Percentiles rank a stretch among this genome's conserved stretches.
Evolutionary conservation across 2,797 vertebrate genomes (phyloP).

Genomic region (Diplodus sargus): DNA sequence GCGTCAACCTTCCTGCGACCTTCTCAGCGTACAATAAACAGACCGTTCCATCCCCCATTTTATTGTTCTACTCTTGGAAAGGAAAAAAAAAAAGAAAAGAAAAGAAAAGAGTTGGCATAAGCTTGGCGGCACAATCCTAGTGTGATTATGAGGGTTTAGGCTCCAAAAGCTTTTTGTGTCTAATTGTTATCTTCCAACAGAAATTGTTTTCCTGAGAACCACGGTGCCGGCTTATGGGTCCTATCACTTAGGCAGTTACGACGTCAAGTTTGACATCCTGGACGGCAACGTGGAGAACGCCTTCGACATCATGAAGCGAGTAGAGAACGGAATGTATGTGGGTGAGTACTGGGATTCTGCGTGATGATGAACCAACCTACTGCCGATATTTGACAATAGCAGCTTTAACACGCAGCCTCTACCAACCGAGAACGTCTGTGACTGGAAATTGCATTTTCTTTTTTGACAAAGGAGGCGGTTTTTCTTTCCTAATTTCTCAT

Average conservation of each 20-base stretch:
- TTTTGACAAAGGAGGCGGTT: slow-evolving; percentile 56
- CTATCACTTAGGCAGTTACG: slow-evolving; percentile 83
- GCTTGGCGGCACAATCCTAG: slow-evolving; percentile 27
- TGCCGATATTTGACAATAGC: slow-evolving; percentile 59
- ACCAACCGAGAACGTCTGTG: slow-evolving; percentile 38
- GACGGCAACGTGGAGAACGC: slow-evolving; percentile 93
- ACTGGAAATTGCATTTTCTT: slow-evolving; percentile 68
- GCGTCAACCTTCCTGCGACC: slow-evolving; percentile 65
- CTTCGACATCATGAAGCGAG: slow-evolving; percentile 94
- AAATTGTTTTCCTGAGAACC: slow-evolving; percentile 96
- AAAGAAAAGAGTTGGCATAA: slow-evolving; percentile 37
- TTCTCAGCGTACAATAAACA: slow-evolving; percentile 60
- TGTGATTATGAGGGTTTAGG: slow-evolving; percentile 53
- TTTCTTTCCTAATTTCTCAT: slow-evolving; percentile 72
- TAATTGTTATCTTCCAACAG: slow-evolving; percentile 82
- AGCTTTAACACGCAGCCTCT: slow-evolving; percentile 47
- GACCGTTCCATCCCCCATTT: slow-evolving; percentile 51
- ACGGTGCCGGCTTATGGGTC: slow-evolving; percentile 86
- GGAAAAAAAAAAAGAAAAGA: neutral
- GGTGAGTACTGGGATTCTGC: slow-evolving; percentile 86
- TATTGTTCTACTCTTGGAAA: slow-evolving; percentile 59
- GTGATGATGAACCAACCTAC: slow-evolving; percentile 30
- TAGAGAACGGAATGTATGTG: slow-evolving; percentile 91
- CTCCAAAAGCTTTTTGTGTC: slow-evolving; percentile 46
- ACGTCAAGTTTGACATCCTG: slow-evolving; percentile 95